Percentiles rank a stretch among this genome's conserved stretches.
Conservation (phyloP, 2,113 vertebrate genomes). For the Meleagris gallopavo region DNA sequence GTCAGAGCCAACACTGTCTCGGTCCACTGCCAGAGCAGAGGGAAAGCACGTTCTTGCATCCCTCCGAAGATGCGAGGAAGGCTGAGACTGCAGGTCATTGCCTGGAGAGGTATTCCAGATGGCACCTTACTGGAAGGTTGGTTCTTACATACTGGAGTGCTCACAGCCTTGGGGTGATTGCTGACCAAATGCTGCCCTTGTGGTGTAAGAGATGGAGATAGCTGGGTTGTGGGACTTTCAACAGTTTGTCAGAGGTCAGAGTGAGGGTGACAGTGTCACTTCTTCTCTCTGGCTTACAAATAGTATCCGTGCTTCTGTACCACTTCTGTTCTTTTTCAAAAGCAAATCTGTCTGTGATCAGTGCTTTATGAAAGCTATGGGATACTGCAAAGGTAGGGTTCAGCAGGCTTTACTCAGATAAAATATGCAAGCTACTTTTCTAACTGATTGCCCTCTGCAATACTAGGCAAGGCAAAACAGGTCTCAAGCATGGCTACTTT, state of each 20-base stretch:
- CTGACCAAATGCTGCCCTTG: background rate
- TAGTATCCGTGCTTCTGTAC: background rate
- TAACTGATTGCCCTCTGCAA: background rate
- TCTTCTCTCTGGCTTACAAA: background rate
- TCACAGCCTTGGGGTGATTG: background rate
- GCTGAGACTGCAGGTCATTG: too few relatives aligned
- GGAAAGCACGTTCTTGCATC: background rate
- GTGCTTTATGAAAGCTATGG: background rate
- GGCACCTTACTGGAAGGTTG: background rate
- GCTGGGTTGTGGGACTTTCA: background rate
- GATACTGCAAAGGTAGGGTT: background rate
- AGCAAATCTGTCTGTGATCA: background rate
- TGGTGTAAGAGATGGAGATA: background rate
- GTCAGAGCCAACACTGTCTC: background rate
- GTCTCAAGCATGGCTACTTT: background rate
- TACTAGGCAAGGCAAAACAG: background rate
- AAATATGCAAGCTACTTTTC: background rate
- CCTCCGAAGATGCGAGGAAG: background rate
- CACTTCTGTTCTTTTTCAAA: background rate
- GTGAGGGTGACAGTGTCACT: background rate
- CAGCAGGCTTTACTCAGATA: background rate
- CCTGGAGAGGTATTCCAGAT: background rate
- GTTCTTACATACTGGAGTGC: background rate
- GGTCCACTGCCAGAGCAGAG: background rate
- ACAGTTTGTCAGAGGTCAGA: background rate